Evolutionary conservation across 2,888 invertebrate species (phyloP).

Genomic region (Lamellibrachia satsuma): DNA sequence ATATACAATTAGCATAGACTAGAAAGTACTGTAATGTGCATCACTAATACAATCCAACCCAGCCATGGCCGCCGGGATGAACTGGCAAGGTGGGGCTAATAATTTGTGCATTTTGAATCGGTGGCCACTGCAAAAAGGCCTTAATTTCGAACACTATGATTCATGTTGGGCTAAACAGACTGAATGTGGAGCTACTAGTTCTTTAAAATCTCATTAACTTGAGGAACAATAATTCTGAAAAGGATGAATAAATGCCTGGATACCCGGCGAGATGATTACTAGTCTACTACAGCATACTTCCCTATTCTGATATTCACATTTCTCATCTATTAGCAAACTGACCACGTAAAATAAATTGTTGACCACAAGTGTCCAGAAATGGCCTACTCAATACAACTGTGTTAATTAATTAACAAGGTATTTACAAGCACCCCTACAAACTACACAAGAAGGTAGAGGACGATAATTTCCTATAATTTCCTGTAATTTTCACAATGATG

Average conservation of each 20-base stretch:
- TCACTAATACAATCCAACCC: no score
- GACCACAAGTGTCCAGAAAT: background rate
- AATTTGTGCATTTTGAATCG: no score
- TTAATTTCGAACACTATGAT: no score
- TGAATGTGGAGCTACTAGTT: no score
- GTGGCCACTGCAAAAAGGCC: no score
- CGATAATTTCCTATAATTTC: background rate
- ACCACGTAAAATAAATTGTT: background rate
- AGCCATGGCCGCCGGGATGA: no score
- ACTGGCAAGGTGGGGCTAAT: no score
- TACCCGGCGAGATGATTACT: background rate
- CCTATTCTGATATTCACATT: background rate
- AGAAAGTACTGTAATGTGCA: no score
- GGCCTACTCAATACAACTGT: background rate
- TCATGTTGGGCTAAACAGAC: no score
- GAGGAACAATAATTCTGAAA: background rate
- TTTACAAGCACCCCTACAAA: background rate
- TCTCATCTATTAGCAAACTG: background rate
- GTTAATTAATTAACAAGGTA: background rate
- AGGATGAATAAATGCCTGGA: background rate
- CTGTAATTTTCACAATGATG: background rate
- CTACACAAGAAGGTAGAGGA: background rate
- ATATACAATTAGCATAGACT: no score
- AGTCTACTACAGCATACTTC: background rate
- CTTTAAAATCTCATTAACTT: background rate